Percentiles rank a stretch among this genome's conserved stretches.
Evolutionary conservation across 2,797 vertebrate genomes (phyloP).

Genomic region (Nyctalus aviator): DNA sequence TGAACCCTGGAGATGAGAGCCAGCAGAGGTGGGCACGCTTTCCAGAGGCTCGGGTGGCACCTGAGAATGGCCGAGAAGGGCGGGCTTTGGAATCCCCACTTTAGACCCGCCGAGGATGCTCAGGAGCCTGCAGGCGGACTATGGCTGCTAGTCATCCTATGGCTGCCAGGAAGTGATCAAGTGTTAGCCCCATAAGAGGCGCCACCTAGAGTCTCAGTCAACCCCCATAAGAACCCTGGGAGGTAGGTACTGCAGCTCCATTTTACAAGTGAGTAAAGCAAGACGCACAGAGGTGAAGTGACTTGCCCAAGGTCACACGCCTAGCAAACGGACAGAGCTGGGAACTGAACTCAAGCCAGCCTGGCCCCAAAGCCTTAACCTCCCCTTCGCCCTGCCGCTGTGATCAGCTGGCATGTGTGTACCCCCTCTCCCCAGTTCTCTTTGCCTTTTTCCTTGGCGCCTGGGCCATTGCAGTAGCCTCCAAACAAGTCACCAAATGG

Average conservation of each 20-base stretch:
- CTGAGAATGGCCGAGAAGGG: not conserved
- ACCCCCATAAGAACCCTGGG: not conserved
- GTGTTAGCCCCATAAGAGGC: not conserved
- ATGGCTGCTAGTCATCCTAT: not conserved
- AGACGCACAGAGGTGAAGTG: not conserved
- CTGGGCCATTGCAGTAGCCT: too few relatives aligned
- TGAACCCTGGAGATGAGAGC: not conserved
- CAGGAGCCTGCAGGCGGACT: not conserved
- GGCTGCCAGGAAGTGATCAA: not conserved
- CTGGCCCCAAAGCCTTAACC: not conserved
- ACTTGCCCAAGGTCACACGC: not conserved
- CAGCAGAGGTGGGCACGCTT: not conserved
- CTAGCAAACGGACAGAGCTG: not conserved
- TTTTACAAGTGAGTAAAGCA: not conserved
- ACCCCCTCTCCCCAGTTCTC: not conserved
- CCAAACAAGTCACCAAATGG: not conserved
- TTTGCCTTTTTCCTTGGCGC: not conserved
- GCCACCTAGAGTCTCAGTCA: not conserved
- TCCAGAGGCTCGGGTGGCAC: not conserved
- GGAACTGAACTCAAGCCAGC: not conserved
- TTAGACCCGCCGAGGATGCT: not conserved
- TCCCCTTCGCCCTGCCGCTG: too few relatives aligned
- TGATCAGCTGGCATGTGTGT: rapidly evolving
- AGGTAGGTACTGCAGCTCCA: not conserved
- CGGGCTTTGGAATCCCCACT: not conserved